Evolutionary conservation across 2,113 vertebrate species (phyloP).

Genomic region (Nipponia nippon): DNA sequence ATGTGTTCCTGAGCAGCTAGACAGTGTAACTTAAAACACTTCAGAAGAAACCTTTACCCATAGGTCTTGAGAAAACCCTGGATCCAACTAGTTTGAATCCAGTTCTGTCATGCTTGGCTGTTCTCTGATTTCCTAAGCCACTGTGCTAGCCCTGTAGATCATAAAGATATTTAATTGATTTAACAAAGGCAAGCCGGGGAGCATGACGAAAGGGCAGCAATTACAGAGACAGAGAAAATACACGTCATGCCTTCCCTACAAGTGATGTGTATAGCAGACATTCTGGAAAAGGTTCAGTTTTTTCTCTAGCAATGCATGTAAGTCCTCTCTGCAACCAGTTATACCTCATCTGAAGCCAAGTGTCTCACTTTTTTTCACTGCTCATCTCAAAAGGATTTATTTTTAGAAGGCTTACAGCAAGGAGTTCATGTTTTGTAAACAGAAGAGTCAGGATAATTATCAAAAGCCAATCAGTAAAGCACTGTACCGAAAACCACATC

Average conservation of each 20-base stretch:
- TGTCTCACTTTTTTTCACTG: neutral
- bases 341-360: neutral
- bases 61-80: neutral
- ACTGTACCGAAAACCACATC: conserved; percentile 40
- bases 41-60: neutral
- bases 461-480: neutral
- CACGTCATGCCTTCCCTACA: neutral
- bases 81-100: neutral
- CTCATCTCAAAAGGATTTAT: neutral
- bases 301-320: neutral
- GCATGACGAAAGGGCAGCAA: neutral
- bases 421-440: conserved; percentile 12
- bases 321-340: neutral
- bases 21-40: neutral
- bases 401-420: conserved; percentile 33
- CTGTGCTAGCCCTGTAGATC: neutral
- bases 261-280: neutral
- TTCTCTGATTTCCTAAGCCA: neutral
- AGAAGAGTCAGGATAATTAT: conserved; percentile 1
- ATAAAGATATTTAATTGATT: neutral
- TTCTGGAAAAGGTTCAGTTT: neutral
- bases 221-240: neutral
- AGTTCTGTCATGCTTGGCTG: conserved; percentile 25
- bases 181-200: conserved; percentile 11
- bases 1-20: neutral